A percentile compares a stretch with the other conserved stretches of the same genome.
Conservation (phyloP, 2,113 vertebrate genomes). For the Martes martes region DNA sequence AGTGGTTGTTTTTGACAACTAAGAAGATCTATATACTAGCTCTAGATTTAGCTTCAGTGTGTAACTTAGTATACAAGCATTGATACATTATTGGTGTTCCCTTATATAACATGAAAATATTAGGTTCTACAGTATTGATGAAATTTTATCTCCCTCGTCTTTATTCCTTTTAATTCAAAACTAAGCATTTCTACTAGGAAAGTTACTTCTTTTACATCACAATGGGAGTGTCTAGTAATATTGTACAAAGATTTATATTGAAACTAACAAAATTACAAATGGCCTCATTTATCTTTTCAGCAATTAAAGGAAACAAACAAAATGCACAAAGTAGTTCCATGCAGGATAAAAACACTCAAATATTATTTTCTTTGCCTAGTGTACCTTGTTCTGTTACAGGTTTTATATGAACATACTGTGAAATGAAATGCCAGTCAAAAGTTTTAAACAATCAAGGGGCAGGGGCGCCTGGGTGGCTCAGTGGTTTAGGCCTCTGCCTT, state of each 20-base stretch:
- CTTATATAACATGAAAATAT: constrained; percentile 41
- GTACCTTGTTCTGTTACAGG: not conserved
- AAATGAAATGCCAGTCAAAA: constrained; percentile 17
- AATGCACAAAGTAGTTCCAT: constrained; percentile 16
- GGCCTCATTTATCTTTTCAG: constrained; percentile 19
- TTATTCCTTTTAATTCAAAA: constrained; percentile 42
- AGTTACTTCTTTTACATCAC: constrained; percentile 29
- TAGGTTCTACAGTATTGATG: not conserved
- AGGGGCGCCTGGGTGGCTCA: not conserved
- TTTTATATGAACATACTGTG: constrained; percentile 15
- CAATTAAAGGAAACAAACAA: constrained; percentile 25
- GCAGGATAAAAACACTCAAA: not conserved
- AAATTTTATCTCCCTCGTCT: not conserved
- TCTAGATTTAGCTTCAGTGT: constrained; percentile 43
- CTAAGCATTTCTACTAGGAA: not conserved
- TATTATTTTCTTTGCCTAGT: not conserved
- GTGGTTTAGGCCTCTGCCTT: no score
- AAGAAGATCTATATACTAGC: constrained; percentile 21
- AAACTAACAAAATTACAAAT: constrained; percentile 25
- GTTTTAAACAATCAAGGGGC: not conserved
- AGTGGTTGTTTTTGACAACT: constrained; percentile 30
- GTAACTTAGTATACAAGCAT: not conserved
- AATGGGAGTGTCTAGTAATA: not conserved
- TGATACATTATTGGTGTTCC: constrained; percentile 11
- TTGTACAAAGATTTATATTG: not conserved